A percentile compares a stretch with the other conserved stretches of the same genome.
phyloP scores from a whole-genome alignment of 2,113 vertebrate species.

The Sphyrna mokarran region DNA sequence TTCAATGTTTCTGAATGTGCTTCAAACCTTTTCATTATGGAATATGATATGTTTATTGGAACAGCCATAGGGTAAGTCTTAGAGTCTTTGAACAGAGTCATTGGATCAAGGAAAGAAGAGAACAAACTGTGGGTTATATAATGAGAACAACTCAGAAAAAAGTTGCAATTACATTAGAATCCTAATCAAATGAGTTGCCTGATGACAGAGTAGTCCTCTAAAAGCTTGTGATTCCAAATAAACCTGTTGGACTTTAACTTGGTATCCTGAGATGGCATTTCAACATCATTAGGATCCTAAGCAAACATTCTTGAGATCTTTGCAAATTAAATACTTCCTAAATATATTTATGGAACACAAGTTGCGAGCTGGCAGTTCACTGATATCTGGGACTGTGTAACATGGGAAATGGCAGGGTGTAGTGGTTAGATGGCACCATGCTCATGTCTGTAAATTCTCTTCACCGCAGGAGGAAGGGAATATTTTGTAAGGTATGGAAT shows the following conservation, averaged over 20 bases:
- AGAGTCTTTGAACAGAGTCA: neutral
- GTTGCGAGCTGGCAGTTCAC: neutral
- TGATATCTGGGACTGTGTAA: neutral
- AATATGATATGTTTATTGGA: neutral
- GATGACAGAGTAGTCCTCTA: too few species aligned
- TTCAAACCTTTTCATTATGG: neutral
- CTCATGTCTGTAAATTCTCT: neutral
- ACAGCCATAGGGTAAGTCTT: neutral
- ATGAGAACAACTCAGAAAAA: neutral
- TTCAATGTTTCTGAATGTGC: neutral
- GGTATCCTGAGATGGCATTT: too few species aligned
- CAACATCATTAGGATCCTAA: neutral
- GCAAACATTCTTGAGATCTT: neutral
- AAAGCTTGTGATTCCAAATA: too few species aligned
- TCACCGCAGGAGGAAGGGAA: neutral
- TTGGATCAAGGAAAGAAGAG: neutral
- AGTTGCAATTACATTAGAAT: slow-evolving; percentile 8
- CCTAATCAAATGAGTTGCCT: too few species aligned
- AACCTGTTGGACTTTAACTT: too few species aligned
- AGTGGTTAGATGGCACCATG: neutral
- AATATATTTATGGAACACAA: neutral
- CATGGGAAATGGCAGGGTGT: neutral
- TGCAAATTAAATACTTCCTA: neutral
- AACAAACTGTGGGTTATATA: neutral
- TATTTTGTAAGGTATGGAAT: neutral